Evolutionary conservation across 2,797 vertebrate species (phyloP).

Genomic region (Rhinatrema bivittatum): DNA sequence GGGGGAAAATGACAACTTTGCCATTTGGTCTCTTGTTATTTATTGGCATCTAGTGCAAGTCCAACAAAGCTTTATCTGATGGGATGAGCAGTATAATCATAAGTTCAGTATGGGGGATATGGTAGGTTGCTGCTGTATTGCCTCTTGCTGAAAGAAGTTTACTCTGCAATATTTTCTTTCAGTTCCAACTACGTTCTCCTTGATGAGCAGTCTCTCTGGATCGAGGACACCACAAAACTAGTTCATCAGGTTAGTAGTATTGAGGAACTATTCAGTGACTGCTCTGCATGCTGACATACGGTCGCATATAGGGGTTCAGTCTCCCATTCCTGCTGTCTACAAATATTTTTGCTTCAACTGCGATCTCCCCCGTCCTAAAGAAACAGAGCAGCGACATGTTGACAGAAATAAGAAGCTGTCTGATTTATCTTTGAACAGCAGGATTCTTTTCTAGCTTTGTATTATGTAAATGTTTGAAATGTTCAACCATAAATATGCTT

Average conservation of each 20-base stretch:
- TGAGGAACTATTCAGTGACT: constrained; percentile 23
- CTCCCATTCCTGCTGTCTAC: neutral
- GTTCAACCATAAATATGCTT: constrained; percentile 12
- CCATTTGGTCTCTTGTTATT: no score
- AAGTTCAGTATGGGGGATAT: no score
- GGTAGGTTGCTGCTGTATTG: no score
- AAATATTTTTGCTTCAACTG: no score
- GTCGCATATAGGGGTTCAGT: neutral
- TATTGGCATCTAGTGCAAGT: no score
- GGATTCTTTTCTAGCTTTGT: neutral
- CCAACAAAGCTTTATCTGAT: no score
- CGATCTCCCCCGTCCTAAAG: no score
- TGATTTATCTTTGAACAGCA: neutral
- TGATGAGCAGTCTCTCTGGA: constrained; percentile 91
- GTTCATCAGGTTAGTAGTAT: constrained; percentile 84
- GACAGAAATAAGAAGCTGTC: no score
- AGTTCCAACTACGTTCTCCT: constrained; percentile 88
- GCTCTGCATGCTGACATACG: constrained; percentile 20
- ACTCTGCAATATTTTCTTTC: constrained; percentile 14
- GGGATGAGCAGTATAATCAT: no score
- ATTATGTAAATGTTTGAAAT: neutral
- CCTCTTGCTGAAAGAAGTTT: no score
- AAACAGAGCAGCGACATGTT: no score
- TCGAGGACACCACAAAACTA: constrained; percentile 93
- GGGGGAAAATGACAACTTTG: no score